phyloP scores from a whole-genome alignment of 2,888 invertebrate species.

The Anoplius nigerrimus region DNA sequence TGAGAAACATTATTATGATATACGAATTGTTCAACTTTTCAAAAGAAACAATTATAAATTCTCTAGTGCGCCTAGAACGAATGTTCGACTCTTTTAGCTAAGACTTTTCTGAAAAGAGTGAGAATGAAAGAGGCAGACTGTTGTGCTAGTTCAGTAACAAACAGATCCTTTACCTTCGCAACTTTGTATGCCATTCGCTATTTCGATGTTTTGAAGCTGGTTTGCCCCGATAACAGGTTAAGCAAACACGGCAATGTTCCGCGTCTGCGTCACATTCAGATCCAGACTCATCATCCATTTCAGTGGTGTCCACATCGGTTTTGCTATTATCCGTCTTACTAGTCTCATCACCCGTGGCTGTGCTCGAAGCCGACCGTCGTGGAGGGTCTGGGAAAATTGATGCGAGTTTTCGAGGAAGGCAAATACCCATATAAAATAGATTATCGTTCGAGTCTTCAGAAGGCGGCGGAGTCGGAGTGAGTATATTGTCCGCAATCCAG shows the following conservation, averaged over 20 bases:
- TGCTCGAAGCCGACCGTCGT: constrained; percentile 45
- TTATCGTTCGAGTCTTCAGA: constrained; percentile 77
- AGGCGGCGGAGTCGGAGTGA: constrained; percentile 62
- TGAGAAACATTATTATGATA: background rate
- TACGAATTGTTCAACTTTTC: background rate
- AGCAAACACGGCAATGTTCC: constrained; percentile 66
- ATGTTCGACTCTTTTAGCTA: background rate
- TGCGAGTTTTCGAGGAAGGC: constrained; percentile 82
- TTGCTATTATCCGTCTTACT: too few relatives aligned
- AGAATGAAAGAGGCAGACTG: too few relatives aligned
- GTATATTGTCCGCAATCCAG: constrained; percentile 65
- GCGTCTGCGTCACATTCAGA: constrained; percentile 60
- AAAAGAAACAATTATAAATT: background rate
- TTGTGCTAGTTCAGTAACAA: too few relatives aligned
- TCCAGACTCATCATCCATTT: constrained; percentile 64
- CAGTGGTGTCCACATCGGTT: constrained; percentile 48
- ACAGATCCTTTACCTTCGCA: constrained; percentile 56
- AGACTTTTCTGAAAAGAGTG: background rate
- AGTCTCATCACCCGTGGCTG: constrained; percentile 38
- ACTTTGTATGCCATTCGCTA: constrained; percentile 60
- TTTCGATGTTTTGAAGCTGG: constrained; percentile 44
- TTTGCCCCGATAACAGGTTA: constrained; percentile 64
- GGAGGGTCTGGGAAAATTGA: constrained; percentile 80
- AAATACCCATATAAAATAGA: constrained; percentile 83
- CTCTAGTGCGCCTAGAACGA: background rate